These are phyloP conservation scores for Esox masquinongy DNA, from an alignment of 2,797 vertebrate species.

Conservation along the genomic window DNA sequence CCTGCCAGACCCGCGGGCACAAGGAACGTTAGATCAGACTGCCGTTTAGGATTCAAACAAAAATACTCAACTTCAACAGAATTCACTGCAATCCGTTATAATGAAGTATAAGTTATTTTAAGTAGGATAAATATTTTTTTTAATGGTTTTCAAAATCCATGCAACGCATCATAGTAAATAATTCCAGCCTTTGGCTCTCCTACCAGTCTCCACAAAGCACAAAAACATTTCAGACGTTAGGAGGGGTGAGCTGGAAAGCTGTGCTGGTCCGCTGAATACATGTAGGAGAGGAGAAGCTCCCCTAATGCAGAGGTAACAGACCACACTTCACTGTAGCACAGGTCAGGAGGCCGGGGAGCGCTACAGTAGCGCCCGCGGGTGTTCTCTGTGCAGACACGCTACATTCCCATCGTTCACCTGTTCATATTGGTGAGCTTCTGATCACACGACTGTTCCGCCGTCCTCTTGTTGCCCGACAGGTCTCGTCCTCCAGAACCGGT, in stretches of 20 bases:
- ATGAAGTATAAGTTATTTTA: too few species aligned
- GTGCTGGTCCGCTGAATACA: constrained; percentile 88
- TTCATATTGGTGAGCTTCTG: constrained; percentile 99
- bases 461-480: constrained; percentile 96
- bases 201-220: too few species aligned
- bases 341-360: constrained; percentile 34
- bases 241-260: too few species aligned
- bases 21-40: too few species aligned
- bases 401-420: constrained; percentile 70
- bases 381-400: neutral
- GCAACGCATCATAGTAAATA: too few species aligned
- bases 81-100: too few species aligned
- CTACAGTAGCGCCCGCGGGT: neutral
- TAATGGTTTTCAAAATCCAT: too few species aligned
- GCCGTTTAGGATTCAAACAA: too few species aligned
- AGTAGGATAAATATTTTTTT: too few species aligned
- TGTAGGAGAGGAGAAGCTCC: constrained; percentile 56
- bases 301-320: constrained; percentile 33
- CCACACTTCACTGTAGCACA: constrained; percentile 78
- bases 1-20: constrained; percentile 59
- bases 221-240: neutral
- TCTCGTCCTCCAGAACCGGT: constrained; percentile 95
- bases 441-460: constrained; percentile 95
- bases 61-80: too few species aligned
- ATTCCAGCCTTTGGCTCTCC: too few species aligned